Conservation (phyloP, 2,113 vertebrate species). For the Rhea americana region DNA sequence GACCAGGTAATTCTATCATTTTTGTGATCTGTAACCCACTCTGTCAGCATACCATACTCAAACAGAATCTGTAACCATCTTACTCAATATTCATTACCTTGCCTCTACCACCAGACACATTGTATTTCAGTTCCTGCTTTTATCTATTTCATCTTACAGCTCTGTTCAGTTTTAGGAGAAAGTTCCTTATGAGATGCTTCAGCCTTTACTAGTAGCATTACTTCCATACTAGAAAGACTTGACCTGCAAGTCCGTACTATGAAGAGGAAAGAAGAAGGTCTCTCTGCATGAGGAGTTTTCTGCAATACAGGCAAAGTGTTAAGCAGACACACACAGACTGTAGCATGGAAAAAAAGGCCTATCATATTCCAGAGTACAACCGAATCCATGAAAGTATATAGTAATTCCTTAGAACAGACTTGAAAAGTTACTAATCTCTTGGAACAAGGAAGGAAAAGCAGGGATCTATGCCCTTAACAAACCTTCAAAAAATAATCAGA, state of each 20-base stretch:
- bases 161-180: neutral
- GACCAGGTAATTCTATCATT: fast-evolving
- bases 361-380: neutral
- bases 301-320: neutral
- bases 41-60: neutral
- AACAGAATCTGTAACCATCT: neutral
- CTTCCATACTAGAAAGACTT: neutral
- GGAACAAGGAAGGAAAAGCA: neutral
- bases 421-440: neutral
- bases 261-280: neutral
- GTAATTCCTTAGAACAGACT: neutral
- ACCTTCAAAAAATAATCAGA: neutral
- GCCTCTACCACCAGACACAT: neutral
- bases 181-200: neutral
- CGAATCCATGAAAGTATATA: neutral
- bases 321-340: neutral
- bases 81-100: neutral
- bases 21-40: neutral
- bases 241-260: neutral
- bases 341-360: neutral
- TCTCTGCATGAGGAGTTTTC: neutral
- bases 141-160: neutral
- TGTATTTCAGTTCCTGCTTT: neutral
- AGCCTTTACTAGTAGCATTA: neutral
- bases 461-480: neutral